These are phyloP conservation scores for Halictus rubicundus DNA, from an alignment of 1,140 invertebrate genomes.

Conservation along the genomic window DNA sequence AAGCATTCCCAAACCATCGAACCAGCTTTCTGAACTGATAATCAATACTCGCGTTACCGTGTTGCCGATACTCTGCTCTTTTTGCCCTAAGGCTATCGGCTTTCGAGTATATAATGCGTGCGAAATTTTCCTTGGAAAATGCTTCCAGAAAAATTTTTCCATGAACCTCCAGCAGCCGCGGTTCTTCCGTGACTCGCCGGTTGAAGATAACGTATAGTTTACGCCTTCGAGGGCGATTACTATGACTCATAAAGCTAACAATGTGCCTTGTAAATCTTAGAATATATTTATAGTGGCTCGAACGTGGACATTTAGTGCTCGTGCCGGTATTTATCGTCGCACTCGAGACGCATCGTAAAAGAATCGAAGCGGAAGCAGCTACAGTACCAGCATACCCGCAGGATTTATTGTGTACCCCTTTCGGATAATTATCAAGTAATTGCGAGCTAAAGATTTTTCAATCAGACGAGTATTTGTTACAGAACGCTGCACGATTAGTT, in stretches of 20 bases:
- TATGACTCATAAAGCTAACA: not conserved
- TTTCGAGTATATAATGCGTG: too few species aligned
- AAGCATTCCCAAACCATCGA: slow-evolving; percentile 3
- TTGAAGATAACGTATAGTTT: not conserved
- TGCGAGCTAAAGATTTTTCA: not conserved
- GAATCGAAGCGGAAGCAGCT: not conserved
- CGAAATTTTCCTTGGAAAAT: not conserved
- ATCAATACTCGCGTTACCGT: too few species aligned
- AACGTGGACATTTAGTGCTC: slow-evolving; percentile 13
- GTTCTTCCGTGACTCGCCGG: not conserved
- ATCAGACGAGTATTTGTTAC: not conserved
- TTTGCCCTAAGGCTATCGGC: not conserved
- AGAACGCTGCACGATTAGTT: not conserved
- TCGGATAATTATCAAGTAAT: too few species aligned
- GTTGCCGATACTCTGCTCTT: not conserved
- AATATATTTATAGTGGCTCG: not conserved
- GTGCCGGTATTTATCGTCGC: not conserved
- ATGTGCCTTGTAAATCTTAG: not conserved
- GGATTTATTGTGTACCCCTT: too few species aligned
- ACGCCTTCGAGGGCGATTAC: not conserved
- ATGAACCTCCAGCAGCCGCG: not conserved
- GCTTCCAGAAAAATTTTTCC: too few species aligned
- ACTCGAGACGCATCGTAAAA: not conserved
- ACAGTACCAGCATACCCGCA: too few species aligned
- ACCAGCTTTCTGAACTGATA: not conserved